A percentile compares a stretch with the other conserved stretches of the same genome.
These are phyloP conservation scores for Lepidostoma basale DNA, from an alignment of 1,140 invertebrate genomes.

Conservation along the genomic window DNA sequence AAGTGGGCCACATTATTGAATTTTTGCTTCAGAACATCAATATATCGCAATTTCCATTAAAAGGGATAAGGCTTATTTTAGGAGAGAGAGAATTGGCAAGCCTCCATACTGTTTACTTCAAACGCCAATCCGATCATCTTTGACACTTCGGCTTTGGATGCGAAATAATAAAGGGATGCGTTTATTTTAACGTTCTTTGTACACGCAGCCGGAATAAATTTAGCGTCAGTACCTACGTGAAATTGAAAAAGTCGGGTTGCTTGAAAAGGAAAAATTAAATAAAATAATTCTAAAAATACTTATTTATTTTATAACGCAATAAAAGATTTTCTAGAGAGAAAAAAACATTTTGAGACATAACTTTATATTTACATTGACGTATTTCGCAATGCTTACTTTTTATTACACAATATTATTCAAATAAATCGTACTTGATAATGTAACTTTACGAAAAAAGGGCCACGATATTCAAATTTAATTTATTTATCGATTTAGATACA, in stretches of 20 bases:
- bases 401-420: no score
- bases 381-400: no score
- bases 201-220: constrained; percentile 21
- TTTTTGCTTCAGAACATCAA: constrained; percentile 49
- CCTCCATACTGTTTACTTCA: constrained; percentile 64
- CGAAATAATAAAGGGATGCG: constrained; percentile 52
- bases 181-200: constrained; percentile 50
- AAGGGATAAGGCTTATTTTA: constrained; percentile 59
- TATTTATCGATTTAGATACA: no score
- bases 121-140: constrained; percentile 61
- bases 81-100: constrained; percentile 58
- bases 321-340: no score
- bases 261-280: no score
- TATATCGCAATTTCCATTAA: constrained; percentile 52
- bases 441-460: no score
- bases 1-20: constrained; percentile 59
- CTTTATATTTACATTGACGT: no score
- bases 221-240: neutral
- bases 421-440: no score
- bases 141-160: constrained; percentile 57
- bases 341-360: no score
- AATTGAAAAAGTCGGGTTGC: neutral
- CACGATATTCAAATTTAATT: no score
- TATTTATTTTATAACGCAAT: no score
- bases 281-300: no score